Base-by-base conservation (phyloP, 2,113 vertebrate genomes). In the Oncorhynchus gorbuscha region DNA sequence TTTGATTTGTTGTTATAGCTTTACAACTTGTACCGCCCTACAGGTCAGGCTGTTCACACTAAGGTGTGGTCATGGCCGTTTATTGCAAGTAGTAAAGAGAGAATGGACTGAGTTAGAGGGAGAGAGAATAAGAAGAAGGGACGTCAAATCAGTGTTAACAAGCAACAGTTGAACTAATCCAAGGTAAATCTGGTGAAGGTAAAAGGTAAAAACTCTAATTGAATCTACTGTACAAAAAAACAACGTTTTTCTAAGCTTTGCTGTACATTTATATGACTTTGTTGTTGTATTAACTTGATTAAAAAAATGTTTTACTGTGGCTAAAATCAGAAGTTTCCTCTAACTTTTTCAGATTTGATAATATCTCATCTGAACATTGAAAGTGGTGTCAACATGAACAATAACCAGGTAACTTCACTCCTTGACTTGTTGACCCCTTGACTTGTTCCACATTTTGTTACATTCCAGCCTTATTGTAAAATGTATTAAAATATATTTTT, bases 61-160 rank as follows among this genome's bases (percentile, higher is more conserved):
- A 73, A 84, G 89, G 89, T 80, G 92, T 91, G 91, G 84, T 73
- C 59, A 5, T 69, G 71, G 75, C 79, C 88, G 69, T 71, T 88
- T 48, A 89, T 84, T 89, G 83, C 49, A 39, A n/a, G 28, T 14
- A 71, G 49, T 49, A 81, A 22, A 5, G 59, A 67, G 69, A 73
- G 28, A 69, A 70, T 51, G 18, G 30, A 76, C 20, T 14, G 32
- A 58, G 3, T 59, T 5, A 70, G 45, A 75, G 61, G 24, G 61
- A 30, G 58, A 59, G 58, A 61, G 61, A 18, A 24, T 61, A 28
- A 39, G 28, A n/a, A 49, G 16, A 61, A 75, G 72, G 1, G 6
- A 13, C 5, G 35, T 12, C 32, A 51, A 28, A n/a, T 2, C n/a
- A 69, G 45, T 75, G 0, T 71, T 55, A 12, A 58, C 51, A 32